A percentile compares a stretch with the other conserved stretches of the same genome.
Evolutionary conservation across 2,797 vertebrate genomes (phyloP).

Genomic region (Gallirallus australis): DNA sequence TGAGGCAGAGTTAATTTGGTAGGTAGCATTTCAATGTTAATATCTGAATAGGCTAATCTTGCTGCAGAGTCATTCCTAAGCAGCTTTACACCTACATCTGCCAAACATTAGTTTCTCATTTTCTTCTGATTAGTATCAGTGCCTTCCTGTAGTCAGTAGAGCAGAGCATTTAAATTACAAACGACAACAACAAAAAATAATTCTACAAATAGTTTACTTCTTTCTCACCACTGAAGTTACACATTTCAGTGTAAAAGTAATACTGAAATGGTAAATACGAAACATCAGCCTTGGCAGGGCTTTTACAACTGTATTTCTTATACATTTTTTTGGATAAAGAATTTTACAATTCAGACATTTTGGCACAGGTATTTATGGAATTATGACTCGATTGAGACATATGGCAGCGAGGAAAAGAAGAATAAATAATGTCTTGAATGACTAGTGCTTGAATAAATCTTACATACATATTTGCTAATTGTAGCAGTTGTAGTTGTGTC

Average conservation of each 20-base stretch:
- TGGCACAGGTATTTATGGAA: neutral
- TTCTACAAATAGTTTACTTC: neutral
- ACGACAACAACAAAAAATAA: neutral
- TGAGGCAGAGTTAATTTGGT: neutral
- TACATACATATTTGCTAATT: neutral
- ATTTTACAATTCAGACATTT: neutral
- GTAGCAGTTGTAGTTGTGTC: neutral
- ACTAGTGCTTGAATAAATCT: slow-evolving; percentile 11
- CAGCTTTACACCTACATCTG: neutral
- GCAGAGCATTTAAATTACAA: neutral
- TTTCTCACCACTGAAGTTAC: neutral
- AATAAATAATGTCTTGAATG: neutral
- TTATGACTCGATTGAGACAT: neutral
- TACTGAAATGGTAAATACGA: neutral
- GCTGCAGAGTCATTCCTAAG: neutral
- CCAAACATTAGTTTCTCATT: neutral
- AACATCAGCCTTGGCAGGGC: neutral
- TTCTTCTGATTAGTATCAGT: neutral
- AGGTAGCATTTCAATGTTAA: neutral
- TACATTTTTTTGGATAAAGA: neutral
- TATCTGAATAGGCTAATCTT: neutral
- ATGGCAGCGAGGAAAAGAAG: neutral
- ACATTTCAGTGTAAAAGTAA: neutral
- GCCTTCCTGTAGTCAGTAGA: neutral
- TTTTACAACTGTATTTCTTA: neutral